Percentiles rank a stretch among this genome's conserved stretches.
Conservation (phyloP, 2,888 invertebrate genomes). For the Ceraclea dissimilis region DNA sequence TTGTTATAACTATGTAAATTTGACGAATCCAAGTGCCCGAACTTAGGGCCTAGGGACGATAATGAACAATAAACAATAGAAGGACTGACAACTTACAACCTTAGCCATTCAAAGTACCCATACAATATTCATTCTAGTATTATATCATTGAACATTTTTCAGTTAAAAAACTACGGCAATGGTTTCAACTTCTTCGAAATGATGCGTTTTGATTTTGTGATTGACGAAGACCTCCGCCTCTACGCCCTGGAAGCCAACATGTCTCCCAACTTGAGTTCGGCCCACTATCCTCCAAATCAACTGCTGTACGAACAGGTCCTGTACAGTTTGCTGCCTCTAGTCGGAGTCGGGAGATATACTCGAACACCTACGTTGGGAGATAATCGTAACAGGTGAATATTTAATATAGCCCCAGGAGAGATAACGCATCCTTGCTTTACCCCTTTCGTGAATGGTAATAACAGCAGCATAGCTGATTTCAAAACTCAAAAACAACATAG, state of each 20-base stretch:
- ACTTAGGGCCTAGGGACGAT: too few species aligned
- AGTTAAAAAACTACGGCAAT: slow-evolving; percentile 45
- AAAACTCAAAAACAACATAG: too few species aligned
- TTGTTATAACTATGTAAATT: too few species aligned
- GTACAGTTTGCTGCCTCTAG: slow-evolving; percentile 71
- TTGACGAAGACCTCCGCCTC: slow-evolving; percentile 80
- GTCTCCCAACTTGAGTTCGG: slow-evolving; percentile 94
- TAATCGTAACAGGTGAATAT: too few species aligned
- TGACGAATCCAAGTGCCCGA: too few species aligned
- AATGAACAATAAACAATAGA: too few species aligned
- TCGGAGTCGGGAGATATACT: slow-evolving; percentile 60
- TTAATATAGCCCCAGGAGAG: too few species aligned
- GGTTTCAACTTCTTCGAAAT: slow-evolving; percentile 83
- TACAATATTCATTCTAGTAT: too few species aligned
- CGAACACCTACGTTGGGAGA: slow-evolving; percentile 35
- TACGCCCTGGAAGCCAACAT: slow-evolving; percentile 94
- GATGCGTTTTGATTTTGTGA: slow-evolving; percentile 88
- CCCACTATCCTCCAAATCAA: slow-evolving; percentile 83
- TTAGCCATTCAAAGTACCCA: too few species aligned
- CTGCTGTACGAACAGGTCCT: slow-evolving; percentile 88
- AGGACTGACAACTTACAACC: too few species aligned
- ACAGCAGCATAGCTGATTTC: too few species aligned
- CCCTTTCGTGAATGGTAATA: background rate
- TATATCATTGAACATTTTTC: too few species aligned
- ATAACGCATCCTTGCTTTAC: slow-evolving; percentile 5